Conservation (phyloP, 1,140 invertebrate genomes). For the Aphelenchoides fujianensis region DNA sequence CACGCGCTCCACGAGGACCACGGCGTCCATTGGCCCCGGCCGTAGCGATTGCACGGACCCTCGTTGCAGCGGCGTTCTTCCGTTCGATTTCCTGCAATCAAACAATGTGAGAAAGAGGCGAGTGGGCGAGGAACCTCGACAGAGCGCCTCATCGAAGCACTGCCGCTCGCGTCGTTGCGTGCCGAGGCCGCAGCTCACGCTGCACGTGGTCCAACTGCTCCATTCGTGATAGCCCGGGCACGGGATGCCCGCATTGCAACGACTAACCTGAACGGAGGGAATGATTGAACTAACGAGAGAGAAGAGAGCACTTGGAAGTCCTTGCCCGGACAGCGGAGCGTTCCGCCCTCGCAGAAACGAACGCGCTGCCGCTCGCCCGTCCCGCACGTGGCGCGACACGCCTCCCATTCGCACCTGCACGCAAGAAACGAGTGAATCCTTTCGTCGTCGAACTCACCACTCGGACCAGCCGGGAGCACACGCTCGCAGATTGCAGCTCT, state of each 20-base stretch:
- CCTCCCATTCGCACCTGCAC: slow-evolving; percentile 38
- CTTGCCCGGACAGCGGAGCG: slow-evolving; percentile 37
- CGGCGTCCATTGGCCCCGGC: not conserved
- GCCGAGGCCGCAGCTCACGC: slow-evolving; percentile 56
- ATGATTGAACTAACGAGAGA: not conserved
- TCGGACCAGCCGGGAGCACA: slow-evolving; percentile 8
- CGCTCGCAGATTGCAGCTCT: not conserved
- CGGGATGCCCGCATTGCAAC: slow-evolving; percentile 10
- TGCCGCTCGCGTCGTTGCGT: slow-evolving; percentile 56
- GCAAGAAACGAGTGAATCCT: not conserved
- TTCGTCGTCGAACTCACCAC: not conserved
- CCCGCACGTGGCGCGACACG: slow-evolving; percentile 37
- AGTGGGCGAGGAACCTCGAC: not conserved
- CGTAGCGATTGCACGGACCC: not conserved
- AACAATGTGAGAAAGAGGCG: not conserved
- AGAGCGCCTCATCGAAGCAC: not conserved
- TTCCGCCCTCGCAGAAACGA: slow-evolving; percentile 44
- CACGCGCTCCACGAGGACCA: not conserved
- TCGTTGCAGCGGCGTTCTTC: not conserved
- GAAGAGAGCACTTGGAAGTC: slow-evolving; percentile 37
- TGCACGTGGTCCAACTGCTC: slow-evolving; percentile 61
- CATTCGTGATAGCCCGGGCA: slow-evolving; percentile 55
- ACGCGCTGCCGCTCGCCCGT: slow-evolving; percentile 35
- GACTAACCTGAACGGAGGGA: not conserved
- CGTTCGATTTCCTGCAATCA: not conserved